Evolutionary conservation across 2,888 invertebrate genomes (phyloP).

Genomic region (Drosophila silvestris): DNA sequence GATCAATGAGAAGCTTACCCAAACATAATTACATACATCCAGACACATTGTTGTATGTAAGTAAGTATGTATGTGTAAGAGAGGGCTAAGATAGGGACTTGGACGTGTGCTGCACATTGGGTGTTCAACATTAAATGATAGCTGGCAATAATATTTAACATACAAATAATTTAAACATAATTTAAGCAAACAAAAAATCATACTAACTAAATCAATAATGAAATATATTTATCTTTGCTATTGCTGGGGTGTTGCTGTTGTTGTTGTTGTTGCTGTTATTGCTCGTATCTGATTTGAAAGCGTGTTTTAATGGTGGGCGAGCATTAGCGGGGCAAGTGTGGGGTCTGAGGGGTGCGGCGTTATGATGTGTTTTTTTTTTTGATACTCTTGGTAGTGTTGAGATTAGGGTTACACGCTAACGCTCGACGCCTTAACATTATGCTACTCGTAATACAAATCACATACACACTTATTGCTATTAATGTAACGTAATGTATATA

Average conservation of each 20-base stretch:
- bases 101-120: background rate
- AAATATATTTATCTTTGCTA: background rate
- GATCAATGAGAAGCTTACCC: constrained; percentile 19
- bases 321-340: background rate
- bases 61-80: background rate
- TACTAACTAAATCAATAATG: constrained; percentile 9
- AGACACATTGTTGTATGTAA: background rate
- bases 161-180: constrained; percentile 3
- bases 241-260: background rate
- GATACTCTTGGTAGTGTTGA: constrained; percentile 2
- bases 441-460: constrained; percentile 31
- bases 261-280: background rate
- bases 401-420: constrained; percentile 25
- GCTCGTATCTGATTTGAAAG: background rate
- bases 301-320: constrained; percentile 8
- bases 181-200: constrained; percentile 6
- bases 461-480: constrained; percentile 26
- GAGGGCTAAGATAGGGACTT: constrained; percentile 1
- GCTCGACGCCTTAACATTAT: constrained; percentile 34
- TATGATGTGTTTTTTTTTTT: constrained; percentile 14
- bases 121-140: background rate
- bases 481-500: background rate
- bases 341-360: too few species aligned
- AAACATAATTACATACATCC: background rate
- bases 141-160: constrained; percentile 8